A percentile compares a stretch with the other conserved stretches of the same genome.
Conservation (phyloP, 1,140 invertebrate genomes). For the Anastatus disparis region DNA sequence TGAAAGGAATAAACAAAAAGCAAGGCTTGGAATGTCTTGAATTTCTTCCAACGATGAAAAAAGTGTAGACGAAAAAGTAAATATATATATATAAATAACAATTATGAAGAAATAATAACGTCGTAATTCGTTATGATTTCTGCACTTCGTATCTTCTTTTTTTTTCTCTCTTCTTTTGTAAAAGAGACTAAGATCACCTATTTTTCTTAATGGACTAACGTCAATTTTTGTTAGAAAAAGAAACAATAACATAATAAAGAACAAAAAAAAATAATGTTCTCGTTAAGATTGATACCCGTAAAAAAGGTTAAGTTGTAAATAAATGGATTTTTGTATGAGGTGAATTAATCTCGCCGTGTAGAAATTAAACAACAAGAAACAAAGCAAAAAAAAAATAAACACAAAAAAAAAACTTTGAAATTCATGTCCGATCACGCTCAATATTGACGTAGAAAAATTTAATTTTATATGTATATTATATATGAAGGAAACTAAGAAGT, state of each 20-base stretch:
- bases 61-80: not conserved
- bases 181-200: not conserved
- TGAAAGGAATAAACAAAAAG: not conserved
- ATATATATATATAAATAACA: slow-evolving; percentile 6
- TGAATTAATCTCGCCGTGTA: slow-evolving; percentile 32
- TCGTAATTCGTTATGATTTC: slow-evolving; percentile 5
- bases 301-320: slow-evolving; percentile 32
- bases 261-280: slow-evolving; percentile 2
- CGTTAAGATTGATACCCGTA: slow-evolving; percentile 9
- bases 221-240: slow-evolving; percentile 2
- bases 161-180: not conserved
- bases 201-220: slow-evolving; percentile 12
- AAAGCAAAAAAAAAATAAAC: slow-evolving; percentile 5
- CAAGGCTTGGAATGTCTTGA: slow-evolving; percentile 12
- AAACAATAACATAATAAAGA: slow-evolving; percentile 7
- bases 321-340: slow-evolving; percentile 39
- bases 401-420: slow-evolving; percentile 15
- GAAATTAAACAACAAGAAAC: slow-evolving; percentile 21
- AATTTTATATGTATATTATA: slow-evolving; percentile 48
- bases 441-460: slow-evolving; percentile 41
- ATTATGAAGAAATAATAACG: not conserved
- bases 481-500: slow-evolving; percentile 16
- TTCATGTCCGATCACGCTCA: slow-evolving; percentile 3
- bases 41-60: slow-evolving; percentile 23
- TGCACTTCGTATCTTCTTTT: not conserved